Conservation (phyloP, 2,888 invertebrate species). For the Lasioglossum lativentre region DNA sequence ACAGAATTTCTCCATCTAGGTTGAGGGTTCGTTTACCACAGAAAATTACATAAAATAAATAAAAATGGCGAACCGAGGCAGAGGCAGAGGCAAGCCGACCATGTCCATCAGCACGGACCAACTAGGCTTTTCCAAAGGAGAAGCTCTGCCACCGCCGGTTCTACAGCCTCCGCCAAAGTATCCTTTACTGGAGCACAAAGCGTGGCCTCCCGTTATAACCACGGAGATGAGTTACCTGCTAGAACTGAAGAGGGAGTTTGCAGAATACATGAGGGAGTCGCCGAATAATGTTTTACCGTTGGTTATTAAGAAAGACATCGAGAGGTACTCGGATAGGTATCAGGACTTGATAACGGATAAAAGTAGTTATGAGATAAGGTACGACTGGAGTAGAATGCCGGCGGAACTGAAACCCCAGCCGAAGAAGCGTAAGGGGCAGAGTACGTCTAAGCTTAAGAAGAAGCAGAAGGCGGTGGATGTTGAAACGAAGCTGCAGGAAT, state of each 20-base stretch:
- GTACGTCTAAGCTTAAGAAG: constrained; percentile 41
- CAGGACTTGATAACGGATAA: constrained; percentile 74
- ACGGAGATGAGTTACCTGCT: constrained; percentile 89
- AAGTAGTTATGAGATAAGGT: constrained; percentile 72
- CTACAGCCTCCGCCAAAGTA: constrained; percentile 84
- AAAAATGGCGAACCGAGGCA: constrained; percentile 82
- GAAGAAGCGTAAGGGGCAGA: constrained; percentile 68
- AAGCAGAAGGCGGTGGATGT: constrained; percentile 76
- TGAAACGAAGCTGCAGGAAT: constrained; percentile 86
- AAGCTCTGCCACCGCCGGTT: constrained; percentile 81
- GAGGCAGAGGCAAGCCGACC: constrained; percentile 80
- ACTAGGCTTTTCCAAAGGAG: constrained; percentile 82
- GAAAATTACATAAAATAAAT: not conserved
- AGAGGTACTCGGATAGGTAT: constrained; percentile 81
- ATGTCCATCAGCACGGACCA: constrained; percentile 83
- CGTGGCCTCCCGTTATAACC: constrained; percentile 82
- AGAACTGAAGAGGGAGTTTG: constrained; percentile 90
- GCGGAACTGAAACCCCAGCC: constrained; percentile 74
- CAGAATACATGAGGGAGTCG: constrained; percentile 90
- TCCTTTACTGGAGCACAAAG: constrained; percentile 84
- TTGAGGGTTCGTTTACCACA: not conserved
- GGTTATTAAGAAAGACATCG: constrained; percentile 80
- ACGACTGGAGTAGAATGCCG: constrained; percentile 80
- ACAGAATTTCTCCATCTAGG: not conserved
- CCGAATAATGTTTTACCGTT: constrained; percentile 85